Evolutionary conservation across 2,888 invertebrate genomes (phyloP).

Genomic region (Nomada fucata): DNA sequence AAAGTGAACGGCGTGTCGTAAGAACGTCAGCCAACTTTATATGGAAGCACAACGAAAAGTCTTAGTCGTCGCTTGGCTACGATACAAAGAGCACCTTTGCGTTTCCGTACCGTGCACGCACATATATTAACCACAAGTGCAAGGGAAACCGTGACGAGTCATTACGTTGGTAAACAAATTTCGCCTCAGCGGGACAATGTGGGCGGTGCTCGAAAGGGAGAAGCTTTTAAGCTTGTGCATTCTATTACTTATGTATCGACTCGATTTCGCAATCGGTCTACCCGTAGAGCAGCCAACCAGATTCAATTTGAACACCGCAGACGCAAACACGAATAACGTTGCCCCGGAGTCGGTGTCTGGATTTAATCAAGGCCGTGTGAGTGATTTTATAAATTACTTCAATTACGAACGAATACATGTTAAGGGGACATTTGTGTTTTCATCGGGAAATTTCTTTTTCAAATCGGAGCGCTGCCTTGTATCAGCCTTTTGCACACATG

Average conservation of each 20-base stretch:
- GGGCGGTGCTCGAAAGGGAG: too few relatives aligned
- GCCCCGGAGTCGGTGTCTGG: conserved; percentile 45
- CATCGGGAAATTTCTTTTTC: too few relatives aligned
- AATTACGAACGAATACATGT: not conserved
- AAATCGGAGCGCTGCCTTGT: too few relatives aligned
- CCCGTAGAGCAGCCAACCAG: conserved; percentile 75
- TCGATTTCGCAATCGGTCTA: conserved; percentile 56
- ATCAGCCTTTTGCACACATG: too few relatives aligned
- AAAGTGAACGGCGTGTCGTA: conserved; percentile 76
- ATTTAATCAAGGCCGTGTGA: conserved; percentile 76
- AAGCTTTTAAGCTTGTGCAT: not conserved
- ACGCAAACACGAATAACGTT: conserved; percentile 35
- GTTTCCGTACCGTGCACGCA: not conserved
- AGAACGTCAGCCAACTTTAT: conserved; percentile 57
- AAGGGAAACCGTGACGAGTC: not conserved
- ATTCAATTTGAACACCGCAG: conserved; percentile 66
- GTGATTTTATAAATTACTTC: conserved; percentile 1
- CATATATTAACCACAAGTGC: not conserved
- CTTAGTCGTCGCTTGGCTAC: conserved; percentile 63
- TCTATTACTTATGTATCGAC: conserved; percentile 45
- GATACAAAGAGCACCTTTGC: not conserved
- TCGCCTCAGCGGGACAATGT: conserved; percentile 1
- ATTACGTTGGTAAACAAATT: not conserved
- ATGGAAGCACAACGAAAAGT: conserved; percentile 47
- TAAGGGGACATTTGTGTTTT: too few relatives aligned